Base-by-base conservation (phyloP, 2,888 invertebrate species). In the Melinaea menophilus region DNA sequence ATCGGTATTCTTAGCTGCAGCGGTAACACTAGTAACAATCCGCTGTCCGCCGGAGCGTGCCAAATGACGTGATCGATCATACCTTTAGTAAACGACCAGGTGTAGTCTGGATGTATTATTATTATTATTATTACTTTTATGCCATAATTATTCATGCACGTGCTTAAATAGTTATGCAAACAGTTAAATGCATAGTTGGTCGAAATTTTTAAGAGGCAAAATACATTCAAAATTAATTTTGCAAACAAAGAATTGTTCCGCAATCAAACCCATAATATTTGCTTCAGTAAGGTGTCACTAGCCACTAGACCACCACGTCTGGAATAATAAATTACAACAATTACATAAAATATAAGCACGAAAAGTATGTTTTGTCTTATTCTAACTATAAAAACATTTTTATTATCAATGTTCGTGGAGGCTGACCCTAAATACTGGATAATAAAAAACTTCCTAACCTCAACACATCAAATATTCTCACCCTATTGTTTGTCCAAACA, bases 51-150 rank as follows among this genome's bases (percentile, higher is more conserved):
- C 61, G 81, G 78, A 80, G 88, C 90, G 85, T 88, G 81, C 76
- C 79, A 80, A 88, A 89, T 85, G 79, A 79, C 67, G 75, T 80
- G 79, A 90, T 90, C 88, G 78, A 89, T 90, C 88, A 88, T 79
- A 74, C 74, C 80, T 75, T 80, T 82, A 76, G 76, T 70, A 61
- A 59, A 56, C 55, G 64, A 68, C 86, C 87, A 87, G 88, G 85
- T 87, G 86, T 74, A 70, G 63, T 62, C 56, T 58, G 69, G 56
- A 63, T 62, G 62, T 65, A 58, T 68, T 58, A 59, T 58, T 48
- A 62, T 62, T 55, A 56, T n/a, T n/a, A n/a, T n/a, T 22, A 47
- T 58, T 45, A 55, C 35, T 22, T 58, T n/a, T 47, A 47, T 57
- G 34, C 46, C 34, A 35, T 59, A 58, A 63, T 51, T 31, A 31